Percentiles rank a stretch among this genome's conserved stretches.
Evolutionary conservation across 2,888 invertebrate species (phyloP).

Genomic region (Metacarcinus magister): DNA sequence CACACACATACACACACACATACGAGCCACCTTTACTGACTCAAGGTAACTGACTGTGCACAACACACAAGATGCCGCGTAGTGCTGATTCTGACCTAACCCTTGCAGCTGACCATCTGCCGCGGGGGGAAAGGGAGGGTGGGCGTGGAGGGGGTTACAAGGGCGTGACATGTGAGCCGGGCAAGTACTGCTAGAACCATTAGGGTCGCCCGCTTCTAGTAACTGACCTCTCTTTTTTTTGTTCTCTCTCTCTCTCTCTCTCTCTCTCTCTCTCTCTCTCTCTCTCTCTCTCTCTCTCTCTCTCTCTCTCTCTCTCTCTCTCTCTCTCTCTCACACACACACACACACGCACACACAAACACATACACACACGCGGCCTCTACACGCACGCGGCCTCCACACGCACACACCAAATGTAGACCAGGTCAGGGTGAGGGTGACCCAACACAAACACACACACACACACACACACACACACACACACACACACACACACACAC

Average conservation of each 20-base stretch:
- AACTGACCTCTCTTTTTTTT: constrained; percentile 31
- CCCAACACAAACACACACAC: background rate
- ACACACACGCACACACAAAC: background rate
- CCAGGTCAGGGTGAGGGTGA: background rate
- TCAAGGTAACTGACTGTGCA: no score
- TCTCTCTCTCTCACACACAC: background rate
- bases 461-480: background rate
- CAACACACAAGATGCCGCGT: no score
- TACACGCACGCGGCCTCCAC: background rate
- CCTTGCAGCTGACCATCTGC: background rate
- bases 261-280: constrained; percentile 50
- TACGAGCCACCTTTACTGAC: no score
- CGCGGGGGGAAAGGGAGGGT: background rate
- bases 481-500: background rate
- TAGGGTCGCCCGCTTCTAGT: background rate
- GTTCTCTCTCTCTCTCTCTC: constrained; percentile 63
- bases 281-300: background rate
- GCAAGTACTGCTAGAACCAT: constrained; percentile 33
- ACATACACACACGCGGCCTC: background rate
- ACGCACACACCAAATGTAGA: background rate
- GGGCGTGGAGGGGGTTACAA: background rate
- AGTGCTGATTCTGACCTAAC: no score
- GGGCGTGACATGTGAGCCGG: background rate
- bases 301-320: background rate
- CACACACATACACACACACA: no score